Evolutionary conservation across 2,888 invertebrate species (phyloP), one percentile per base, ranked within the genome.

Genomic region (Zaprionus lineosus): DNA sequence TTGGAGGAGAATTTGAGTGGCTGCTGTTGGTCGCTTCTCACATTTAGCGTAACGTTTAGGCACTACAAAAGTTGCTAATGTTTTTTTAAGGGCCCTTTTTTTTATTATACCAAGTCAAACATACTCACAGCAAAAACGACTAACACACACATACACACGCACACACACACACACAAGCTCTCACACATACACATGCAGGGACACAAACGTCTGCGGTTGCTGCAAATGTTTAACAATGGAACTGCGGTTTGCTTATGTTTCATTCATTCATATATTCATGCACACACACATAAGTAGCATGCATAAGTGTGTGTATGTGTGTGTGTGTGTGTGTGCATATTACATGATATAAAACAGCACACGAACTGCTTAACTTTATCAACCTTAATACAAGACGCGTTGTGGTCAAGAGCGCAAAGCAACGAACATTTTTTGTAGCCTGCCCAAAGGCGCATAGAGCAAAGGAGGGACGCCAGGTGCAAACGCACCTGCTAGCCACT

Each of bases 61-160:
- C 77, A 81, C 86, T 81, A 84, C 82, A 84, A 81, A 83, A 85
- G 84, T 78, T 84, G 84, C 78, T 86, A 85, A 84, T 84, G 86
- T 85, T 86, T 83, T 86, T 85, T 84, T 86, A 84, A 82, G 78
- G 74, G 67, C 84, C 84, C 74, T 85, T 72, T 86, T 81, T 85
- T 86, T 81, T 85, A 79, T 84, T 84, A 79, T 79, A 85, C 79
- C 76, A 86, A 84, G 81, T 74, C 74, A 83, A 86, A 83, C 76
- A 71, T 69, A 62, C 82, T 74, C 75, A 66, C 78, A 64, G 65
- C 64, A 61, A 48, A 73, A 58, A 71, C 64, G 77, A 53, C 47
- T 39, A 58, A 48, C 40, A 39, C 9, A 34, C 36, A 60, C 28
- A 50, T 29, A 50, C 33, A 46, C 24, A 55, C 31, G 33, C 33